A percentile compares a stretch with the other conserved stretches of the same genome.
Conservation (phyloP, 2,113 vertebrate species). For the human (Homo sapiens) region DNA sequence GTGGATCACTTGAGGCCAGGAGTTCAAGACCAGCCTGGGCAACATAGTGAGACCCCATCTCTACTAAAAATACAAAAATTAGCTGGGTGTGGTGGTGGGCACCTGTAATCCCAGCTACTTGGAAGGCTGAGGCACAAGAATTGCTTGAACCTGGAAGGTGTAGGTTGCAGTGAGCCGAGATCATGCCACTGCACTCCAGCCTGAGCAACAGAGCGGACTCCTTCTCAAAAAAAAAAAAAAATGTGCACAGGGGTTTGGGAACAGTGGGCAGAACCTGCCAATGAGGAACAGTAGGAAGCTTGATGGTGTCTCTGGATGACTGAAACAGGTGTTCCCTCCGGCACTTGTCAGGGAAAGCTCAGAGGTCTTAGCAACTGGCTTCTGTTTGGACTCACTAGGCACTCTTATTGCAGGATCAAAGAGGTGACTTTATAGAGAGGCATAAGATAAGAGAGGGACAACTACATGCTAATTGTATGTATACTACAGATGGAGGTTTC, state of each 20-base stretch:
- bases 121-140: too few species aligned
- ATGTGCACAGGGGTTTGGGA: not conserved
- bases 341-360: not conserved
- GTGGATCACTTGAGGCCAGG: too few species aligned
- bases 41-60: too few species aligned
- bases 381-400: not conserved
- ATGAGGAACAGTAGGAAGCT: not conserved
- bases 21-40: too few species aligned
- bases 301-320: not conserved
- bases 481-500: not conserved
- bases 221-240: not conserved
- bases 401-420: not conserved
- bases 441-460: slow-evolving; percentile 24
- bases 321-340: not conserved
- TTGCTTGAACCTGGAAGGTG: too few species aligned
- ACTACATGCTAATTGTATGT: not conserved
- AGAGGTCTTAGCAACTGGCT: not conserved
- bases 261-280: not conserved
- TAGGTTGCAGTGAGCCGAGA: too few species aligned
- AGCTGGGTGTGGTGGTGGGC: too few species aligned
- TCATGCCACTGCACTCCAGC: too few species aligned
- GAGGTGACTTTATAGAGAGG: slow-evolving; percentile 36
- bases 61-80: too few species aligned
- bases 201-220: too few species aligned
- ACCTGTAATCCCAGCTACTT: too few species aligned